Evolutionary conservation across 2,888 invertebrate genomes (phyloP).

Genomic region (Netelia inedita): DNA sequence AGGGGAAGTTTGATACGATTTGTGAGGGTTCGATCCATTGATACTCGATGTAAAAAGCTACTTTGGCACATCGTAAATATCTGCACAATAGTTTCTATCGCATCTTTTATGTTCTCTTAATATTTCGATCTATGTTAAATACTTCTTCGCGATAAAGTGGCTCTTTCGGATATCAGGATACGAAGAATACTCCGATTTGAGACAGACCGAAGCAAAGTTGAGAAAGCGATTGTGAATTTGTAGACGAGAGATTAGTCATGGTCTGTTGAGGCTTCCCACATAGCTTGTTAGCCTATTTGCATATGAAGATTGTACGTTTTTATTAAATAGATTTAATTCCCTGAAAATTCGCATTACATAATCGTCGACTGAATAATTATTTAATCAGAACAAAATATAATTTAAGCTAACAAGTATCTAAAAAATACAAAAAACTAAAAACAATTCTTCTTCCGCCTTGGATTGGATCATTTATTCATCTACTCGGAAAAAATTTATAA

Average conservation of each 20-base stretch:
- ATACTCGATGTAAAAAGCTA: constrained; percentile 14
- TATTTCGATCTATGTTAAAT: constrained; percentile 70
- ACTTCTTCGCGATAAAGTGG: constrained; percentile 68
- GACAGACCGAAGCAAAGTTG: not conserved
- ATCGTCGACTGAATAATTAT: not conserved
- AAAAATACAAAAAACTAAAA: not conserved
- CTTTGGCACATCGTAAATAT: constrained; percentile 32
- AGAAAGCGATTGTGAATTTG: not conserved
- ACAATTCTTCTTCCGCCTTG: no score
- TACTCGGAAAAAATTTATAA: no score
- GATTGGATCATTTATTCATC: no score
- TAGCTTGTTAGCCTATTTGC: no score
- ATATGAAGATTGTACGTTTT: no score
- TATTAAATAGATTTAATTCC: no score
- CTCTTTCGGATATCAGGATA: constrained; percentile 63
- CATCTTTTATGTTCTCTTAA: constrained; percentile 70
- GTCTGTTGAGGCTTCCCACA: no score
- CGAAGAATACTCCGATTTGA: constrained; percentile 12
- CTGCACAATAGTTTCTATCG: constrained; percentile 58
- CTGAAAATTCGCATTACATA: no score
- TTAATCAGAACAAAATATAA: not conserved
- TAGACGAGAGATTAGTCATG: no score
- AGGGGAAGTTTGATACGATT: constrained; percentile 1
- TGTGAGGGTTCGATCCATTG: not conserved
- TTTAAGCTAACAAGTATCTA: not conserved